Evolutionary conservation across 1,140 invertebrate species (phyloP).

Genomic region (Mya arenaria): DNA sequence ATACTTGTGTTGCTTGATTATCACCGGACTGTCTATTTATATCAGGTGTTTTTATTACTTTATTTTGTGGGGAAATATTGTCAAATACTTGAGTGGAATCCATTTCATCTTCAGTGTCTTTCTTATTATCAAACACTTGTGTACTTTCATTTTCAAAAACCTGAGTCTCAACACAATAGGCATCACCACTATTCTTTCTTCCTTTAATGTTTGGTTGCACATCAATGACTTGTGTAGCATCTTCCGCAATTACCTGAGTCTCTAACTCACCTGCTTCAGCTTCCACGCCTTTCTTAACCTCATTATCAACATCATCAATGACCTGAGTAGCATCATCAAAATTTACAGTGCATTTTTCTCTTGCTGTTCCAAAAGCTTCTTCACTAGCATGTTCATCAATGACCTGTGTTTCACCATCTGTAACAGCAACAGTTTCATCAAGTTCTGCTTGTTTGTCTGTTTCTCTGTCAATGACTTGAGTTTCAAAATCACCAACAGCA

Average conservation of each 20-base stretch:
- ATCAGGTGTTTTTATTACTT: not conserved
- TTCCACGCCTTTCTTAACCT: not conserved
- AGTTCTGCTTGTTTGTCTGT: not conserved
- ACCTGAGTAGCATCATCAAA: constrained; percentile 61
- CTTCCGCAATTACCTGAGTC: constrained; percentile 39
- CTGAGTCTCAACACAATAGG: not conserved
- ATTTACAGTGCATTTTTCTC: not conserved
- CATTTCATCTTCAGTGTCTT: not conserved
- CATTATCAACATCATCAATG: constrained; percentile 37
- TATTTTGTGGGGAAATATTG: not conserved
- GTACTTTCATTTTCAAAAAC: constrained; percentile 35
- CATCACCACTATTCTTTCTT: not conserved
- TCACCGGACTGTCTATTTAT: not conserved
- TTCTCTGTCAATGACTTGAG: constrained; percentile 43
- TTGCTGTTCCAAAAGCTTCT: too few relatives aligned
- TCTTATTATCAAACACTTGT: constrained; percentile 7
- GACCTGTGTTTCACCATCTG: constrained; percentile 3
- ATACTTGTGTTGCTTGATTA: constrained; percentile 10
- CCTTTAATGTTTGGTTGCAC: not conserved
- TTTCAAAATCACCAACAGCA: constrained; percentile 17
- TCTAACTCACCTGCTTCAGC: not conserved
- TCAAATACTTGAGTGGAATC: constrained; percentile 3
- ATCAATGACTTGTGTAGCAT: constrained; percentile 47
- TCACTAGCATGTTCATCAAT: too few relatives aligned
- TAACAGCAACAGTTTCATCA: not conserved